phyloP scores from a whole-genome alignment of 2,797 vertebrate species.

The Simalia tracyae region DNA sequence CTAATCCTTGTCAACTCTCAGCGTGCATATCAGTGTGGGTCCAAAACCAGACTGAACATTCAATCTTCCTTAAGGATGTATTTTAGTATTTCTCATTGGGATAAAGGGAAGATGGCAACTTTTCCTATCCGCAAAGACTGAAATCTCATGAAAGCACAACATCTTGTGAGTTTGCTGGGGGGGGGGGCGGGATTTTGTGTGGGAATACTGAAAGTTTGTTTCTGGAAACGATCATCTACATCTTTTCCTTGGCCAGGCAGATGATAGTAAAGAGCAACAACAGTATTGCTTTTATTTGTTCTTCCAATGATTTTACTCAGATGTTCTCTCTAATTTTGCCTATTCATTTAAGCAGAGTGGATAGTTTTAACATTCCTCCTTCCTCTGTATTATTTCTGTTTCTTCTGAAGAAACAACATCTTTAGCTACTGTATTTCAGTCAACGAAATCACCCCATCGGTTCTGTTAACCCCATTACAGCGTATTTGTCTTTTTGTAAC shows the following conservation, averaged over 20 bases:
- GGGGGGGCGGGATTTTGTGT: not conserved
- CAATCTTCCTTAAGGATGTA: slow-evolving; percentile 26
- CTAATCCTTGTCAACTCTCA: slow-evolving; percentile 49
- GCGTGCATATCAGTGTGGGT: slow-evolving; percentile 31
- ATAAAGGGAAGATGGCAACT: not conserved
- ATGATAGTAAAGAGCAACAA: not conserved
- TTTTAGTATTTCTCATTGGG: not conserved
- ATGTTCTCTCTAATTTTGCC: no score
- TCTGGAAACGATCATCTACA: not conserved
- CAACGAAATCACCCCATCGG: no score
- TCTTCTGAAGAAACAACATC: no score
- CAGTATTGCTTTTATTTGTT: not conserved
- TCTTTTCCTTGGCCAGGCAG: not conserved
- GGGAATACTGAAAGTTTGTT: not conserved
- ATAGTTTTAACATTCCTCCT: no score
- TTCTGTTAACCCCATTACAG: no score
- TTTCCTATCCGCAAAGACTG: not conserved
- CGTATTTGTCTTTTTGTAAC: no score
- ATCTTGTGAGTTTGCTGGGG: not conserved
- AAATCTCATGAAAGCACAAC: not conserved
- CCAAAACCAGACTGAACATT: slow-evolving; percentile 45
- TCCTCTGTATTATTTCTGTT: no score
- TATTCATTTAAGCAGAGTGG: no score
- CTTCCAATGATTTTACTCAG: not conserved
- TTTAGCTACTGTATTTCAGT: no score